A percentile compares a stretch with the other conserved stretches of the same genome.
phyloP scores from a whole-genome alignment of 2,888 invertebrate genomes.

The Dilophus febrilis region DNA sequence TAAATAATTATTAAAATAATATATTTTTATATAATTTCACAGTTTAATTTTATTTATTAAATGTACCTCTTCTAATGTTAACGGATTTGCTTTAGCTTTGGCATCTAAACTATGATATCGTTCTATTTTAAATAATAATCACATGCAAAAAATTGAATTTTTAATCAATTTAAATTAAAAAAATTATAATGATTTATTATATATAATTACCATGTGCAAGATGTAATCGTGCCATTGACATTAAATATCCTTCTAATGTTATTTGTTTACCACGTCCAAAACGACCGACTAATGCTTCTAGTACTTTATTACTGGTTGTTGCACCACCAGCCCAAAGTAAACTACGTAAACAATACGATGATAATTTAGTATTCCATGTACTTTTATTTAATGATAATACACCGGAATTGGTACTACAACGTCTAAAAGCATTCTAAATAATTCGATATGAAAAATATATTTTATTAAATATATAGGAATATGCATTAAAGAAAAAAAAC shows the following conservation, averaged over 20 bases:
- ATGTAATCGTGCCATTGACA: conserved; percentile 45
- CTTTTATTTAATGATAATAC: conserved; percentile 12
- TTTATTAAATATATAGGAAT: background rate
- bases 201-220: conserved; percentile 38
- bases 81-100: conserved; percentile 52
- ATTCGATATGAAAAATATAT: background rate
- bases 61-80: conserved; percentile 54
- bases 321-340: conserved; percentile 51
- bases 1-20: too few relatives aligned
- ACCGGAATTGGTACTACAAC: conserved; percentile 11
- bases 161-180: background rate
- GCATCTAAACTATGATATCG: conserved; percentile 50
- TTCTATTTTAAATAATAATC: conserved; percentile 33
- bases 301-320: conserved; percentile 56
- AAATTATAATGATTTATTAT: conserved; percentile 1
- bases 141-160: conserved; percentile 3
- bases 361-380: conserved; percentile 34
- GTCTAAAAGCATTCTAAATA: conserved; percentile 10
- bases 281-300: conserved; percentile 50
- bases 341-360: conserved; percentile 44
- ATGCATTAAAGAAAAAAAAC: conserved; percentile 6
- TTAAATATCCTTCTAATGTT: conserved; percentile 42
- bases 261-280: conserved; percentile 34
- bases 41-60: conserved; percentile 1
- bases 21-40: too few relatives aligned